A percentile compares a stretch with the other conserved stretches of the same genome.
Evolutionary conservation across 2,888 invertebrate genomes (phyloP).

Genomic region (Graphium colonna): DNA sequence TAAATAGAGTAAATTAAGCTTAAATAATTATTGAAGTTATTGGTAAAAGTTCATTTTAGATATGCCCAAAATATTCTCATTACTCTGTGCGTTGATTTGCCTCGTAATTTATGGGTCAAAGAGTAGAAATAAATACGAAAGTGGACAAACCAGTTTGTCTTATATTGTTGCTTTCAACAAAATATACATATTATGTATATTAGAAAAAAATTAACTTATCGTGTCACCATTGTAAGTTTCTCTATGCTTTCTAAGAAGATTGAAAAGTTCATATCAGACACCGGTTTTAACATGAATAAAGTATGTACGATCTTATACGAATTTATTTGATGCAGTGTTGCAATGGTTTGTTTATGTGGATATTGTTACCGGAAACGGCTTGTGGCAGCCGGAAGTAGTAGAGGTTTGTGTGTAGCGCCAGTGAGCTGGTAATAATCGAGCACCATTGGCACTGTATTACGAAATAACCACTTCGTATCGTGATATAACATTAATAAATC

Average conservation of each 20-base stretch:
- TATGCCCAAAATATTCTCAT: no score
- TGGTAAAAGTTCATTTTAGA: no score
- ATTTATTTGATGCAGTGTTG: not conserved
- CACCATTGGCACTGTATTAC: constrained; percentile 19
- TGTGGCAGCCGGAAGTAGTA: constrained; percentile 11
- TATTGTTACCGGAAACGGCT: constrained; percentile 5
- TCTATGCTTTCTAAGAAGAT: constrained; percentile 11
- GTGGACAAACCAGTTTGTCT: constrained; percentile 33
- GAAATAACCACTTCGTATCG: not conserved
- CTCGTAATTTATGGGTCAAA: no score
- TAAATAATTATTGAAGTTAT: no score
- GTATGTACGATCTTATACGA: not conserved
- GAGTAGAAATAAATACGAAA: no score
- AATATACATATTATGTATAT: constrained; percentile 36
- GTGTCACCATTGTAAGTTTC: constrained; percentile 2
- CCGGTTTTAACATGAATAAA: constrained; percentile 11
- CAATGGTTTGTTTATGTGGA: constrained; percentile 1
- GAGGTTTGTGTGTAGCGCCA: constrained; percentile 17
- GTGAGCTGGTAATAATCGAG: constrained; percentile 35
- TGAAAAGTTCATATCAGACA: not conserved
- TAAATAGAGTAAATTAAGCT: no score
- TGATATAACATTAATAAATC: not conserved
- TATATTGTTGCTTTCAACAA: constrained; percentile 24
- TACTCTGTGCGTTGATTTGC: no score
- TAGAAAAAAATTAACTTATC: constrained; percentile 29